Evolutionary conservation across 2,113 vertebrate genomes (phyloP).

Genomic region (rabbit (Oryctolagus cuniculus)): mOryCun1.1 NC_091445.1:30205001-30205500

Average conservation of each 20-base stretch:
- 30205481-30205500: background rate
- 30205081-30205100: conserved; percentile 77
- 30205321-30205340: conserved; percentile 30
- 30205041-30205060: conserved; percentile 77
- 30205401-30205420: background rate
- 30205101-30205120: conserved; percentile 74
- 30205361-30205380: background rate
- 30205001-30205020: conserved; percentile 58
- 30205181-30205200: conserved; percentile 18
- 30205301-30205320: conserved; percentile 56
- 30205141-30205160: conserved; percentile 70
- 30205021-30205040: conserved; percentile 65
- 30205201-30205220: conserved; percentile 63
- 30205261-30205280: conserved; percentile 26
- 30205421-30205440: background rate
- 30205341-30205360: background rate
- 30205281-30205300: conserved; percentile 59
- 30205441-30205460: background rate
- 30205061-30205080: conserved; percentile 75
- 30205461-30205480: background rate
- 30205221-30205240: conserved; percentile 71
- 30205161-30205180: conserved; percentile 77
- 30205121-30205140: conserved; percentile 48
- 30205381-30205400: conserved; percentile 1
- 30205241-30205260: conserved; percentile 22